These are phyloP conservation scores for Pardalotus punctatus DNA, from an alignment of 2,113 vertebrate genomes.

Conservation along the genomic window DNA sequence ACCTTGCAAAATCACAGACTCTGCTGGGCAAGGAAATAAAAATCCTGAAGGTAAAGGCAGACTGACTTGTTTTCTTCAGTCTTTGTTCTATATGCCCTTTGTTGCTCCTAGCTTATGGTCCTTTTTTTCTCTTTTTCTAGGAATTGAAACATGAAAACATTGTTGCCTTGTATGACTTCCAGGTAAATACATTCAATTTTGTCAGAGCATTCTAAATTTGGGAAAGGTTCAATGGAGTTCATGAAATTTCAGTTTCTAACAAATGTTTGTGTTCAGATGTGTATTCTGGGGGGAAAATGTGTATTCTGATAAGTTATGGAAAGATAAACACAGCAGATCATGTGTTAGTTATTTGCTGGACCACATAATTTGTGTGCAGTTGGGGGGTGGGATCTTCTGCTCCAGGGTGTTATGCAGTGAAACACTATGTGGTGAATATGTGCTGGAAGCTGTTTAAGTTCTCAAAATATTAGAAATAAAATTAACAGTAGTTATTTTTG, in stretches of 20 bases:
- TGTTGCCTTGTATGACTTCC: slow-evolving; percentile 93
- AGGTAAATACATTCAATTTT: slow-evolving; percentile 75
- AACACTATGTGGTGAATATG: not conserved
- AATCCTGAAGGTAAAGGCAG: slow-evolving; percentile 88
- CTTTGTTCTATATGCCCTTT: not conserved
- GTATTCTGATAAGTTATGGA: not conserved
- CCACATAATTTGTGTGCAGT: not conserved
- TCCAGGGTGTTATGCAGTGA: not conserved
- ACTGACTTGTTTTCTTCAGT: not conserved
- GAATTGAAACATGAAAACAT: slow-evolving; percentile 97
- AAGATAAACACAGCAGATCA: not conserved
- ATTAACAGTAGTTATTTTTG: not conserved
- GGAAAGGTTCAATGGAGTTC: not conserved
- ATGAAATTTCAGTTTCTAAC: not conserved
- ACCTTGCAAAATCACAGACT: slow-evolving; percentile 91
- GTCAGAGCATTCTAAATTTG: not conserved
- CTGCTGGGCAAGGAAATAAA: slow-evolving; percentile 95
- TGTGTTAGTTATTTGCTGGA: not conserved
- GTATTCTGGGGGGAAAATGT: rapidly evolving
- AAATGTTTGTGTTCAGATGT: not conserved
- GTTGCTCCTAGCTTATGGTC: not conserved
- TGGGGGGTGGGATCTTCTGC: not conserved
- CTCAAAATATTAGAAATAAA: not conserved
- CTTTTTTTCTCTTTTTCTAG: slow-evolving; percentile 66
- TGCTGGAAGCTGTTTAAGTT: not conserved